Conservation (phyloP, 2,888 invertebrate genomes). For the Oligia fasciuncula region DNA sequence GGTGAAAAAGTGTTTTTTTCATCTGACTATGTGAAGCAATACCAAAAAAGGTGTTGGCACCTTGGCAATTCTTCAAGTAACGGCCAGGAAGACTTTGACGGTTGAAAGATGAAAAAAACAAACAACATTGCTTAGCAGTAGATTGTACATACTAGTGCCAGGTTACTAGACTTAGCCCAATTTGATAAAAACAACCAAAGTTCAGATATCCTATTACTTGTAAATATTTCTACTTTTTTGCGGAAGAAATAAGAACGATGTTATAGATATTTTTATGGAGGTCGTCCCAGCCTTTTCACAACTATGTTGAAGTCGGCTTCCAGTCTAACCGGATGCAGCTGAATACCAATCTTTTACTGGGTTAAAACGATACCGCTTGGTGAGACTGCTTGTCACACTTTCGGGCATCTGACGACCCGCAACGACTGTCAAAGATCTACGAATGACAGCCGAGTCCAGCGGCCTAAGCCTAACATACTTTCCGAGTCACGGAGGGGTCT, state of each 20-base stretch:
- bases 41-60: slow-evolving; percentile 21
- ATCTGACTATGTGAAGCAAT: background rate
- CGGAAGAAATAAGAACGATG: no score
- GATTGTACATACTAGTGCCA: slow-evolving; percentile 3
- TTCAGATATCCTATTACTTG: background rate
- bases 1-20: background rate
- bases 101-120: slow-evolving; percentile 33
- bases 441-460: background rate
- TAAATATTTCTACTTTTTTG: background rate
- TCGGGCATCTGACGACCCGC: background rate
- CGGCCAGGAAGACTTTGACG: slow-evolving; percentile 25
- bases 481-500: background rate
- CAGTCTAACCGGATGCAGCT: background rate
- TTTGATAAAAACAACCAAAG: slow-evolving; percentile 12
- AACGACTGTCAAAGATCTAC: background rate
- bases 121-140: slow-evolving; percentile 22
- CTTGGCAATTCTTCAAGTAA: slow-evolving; percentile 38
- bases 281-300: background rate
- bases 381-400: no score
- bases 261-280: background rate
- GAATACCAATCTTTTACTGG: background rate
- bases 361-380: no score
- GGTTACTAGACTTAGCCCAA: background rate
- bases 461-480: background rate
- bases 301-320: background rate